Percentiles rank a stretch among this genome's conserved stretches.
These are phyloP conservation scores for Selene dorsalis DNA, from an alignment of 2,797 vertebrate species.

Conservation along the genomic window DNA sequence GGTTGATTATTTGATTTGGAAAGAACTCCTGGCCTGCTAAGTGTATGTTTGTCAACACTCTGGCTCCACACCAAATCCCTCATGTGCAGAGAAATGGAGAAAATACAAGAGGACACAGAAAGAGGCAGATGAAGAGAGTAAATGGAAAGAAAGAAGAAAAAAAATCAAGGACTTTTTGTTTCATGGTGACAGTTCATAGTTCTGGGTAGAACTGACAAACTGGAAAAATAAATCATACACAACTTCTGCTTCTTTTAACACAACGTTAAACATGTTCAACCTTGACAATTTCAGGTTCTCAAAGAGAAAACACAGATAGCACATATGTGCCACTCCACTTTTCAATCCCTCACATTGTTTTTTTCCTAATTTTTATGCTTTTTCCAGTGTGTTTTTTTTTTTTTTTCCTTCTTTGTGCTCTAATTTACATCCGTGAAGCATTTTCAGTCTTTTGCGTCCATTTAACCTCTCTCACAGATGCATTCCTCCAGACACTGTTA, in stretches of 20 bases:
- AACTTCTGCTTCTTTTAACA: background rate
- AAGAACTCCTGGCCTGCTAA: constrained; percentile 50
- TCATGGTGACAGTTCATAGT: background rate
- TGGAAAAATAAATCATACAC: background rate
- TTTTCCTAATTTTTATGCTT: background rate
- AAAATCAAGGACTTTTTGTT: constrained; percentile 20
- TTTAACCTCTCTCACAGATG: constrained; percentile 52
- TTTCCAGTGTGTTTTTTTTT: background rate
- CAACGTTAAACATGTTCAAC: constrained; percentile 2
- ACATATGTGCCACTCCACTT: background rate
- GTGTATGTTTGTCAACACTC: constrained; percentile 69
- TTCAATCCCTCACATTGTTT: background rate
- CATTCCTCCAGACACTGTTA: constrained; percentile 65
- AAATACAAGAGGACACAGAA: constrained; percentile 22
- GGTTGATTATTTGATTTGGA: constrained; percentile 74
- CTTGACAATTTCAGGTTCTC: background rate
- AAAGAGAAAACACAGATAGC: background rate
- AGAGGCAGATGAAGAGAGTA: constrained; percentile 12
- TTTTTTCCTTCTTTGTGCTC: background rate
- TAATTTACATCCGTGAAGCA: background rate
- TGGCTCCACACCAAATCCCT: constrained; percentile 46
- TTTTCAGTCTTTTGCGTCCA: constrained; percentile 14
- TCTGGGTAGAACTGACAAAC: constrained; percentile 9
- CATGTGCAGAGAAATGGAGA: constrained; percentile 24
- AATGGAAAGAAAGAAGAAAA: constrained; percentile 16